These are phyloP conservation scores for Epizoanthus fatuus DNA, from an alignment of 92 coral and sea anemone species.

Conservation along the genomic window DNA sequence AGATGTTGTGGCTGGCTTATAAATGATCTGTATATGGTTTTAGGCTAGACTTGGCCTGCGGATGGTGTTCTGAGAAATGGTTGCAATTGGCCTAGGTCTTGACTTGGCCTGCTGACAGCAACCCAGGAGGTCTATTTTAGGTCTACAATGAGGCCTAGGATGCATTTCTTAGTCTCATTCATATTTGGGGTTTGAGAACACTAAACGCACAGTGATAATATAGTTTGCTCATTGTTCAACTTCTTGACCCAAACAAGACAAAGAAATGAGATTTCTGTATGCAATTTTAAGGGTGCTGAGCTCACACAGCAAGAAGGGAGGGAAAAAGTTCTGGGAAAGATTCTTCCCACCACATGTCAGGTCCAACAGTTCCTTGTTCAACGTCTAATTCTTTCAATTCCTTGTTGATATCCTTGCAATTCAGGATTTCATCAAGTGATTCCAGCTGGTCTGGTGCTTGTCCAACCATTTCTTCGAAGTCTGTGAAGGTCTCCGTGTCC, in stretches of 20 bases:
- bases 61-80: no score
- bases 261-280: not conserved
- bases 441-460: conserved; percentile 70
- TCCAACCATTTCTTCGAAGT: conserved; percentile 83
- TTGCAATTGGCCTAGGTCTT: not conserved
- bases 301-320: conserved; percentile 87
- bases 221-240: conserved; percentile 20
- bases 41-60: no score
- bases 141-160: not conserved
- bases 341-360: conserved; percentile 97
- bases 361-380: conserved; percentile 85
- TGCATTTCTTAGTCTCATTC: not conserved
- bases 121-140: not conserved
- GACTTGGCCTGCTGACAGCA: not conserved
- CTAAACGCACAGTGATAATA: not conserved
- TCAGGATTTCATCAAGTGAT: conserved; percentile 88
- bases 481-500: conserved; percentile 53
- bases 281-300: conserved; percentile 4
- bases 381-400: conserved; percentile 79
- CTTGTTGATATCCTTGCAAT: conserved; percentile 74
- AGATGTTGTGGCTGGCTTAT: not conserved
- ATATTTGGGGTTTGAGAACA: conserved; percentile 16
- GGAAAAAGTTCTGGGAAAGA: conserved; percentile 96
- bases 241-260: conserved; percentile 11
- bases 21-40: no score